Base-by-base conservation (phyloP, 92 coral and sea anemone genomes). In the Ricordea florida region DNA sequence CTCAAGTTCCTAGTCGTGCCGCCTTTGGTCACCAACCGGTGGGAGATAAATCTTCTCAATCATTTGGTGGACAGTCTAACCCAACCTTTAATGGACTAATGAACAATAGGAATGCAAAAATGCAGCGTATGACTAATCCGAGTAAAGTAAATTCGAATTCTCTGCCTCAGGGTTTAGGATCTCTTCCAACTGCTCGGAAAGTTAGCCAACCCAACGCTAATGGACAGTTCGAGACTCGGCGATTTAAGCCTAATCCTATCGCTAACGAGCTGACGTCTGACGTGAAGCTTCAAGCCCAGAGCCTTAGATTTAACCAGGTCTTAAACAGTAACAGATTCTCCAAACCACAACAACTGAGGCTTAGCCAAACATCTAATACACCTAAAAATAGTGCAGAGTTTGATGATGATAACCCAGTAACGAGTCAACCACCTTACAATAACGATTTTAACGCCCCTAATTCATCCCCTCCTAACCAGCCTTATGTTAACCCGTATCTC, bases 401-500 rank as follows among this genome's bases (percentile, higher is more conserved):
- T 53, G 77, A 55, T 57, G 65, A 53, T 15, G 38, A 65, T 53
- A 26, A 37, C 14, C 65, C 77, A 10, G 0, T 18, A 15, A 53
- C 77, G 7, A 40, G 65, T 31, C 77, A 70, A 42, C 63, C 77
- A 26, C 77, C 65, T 5, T 70, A 53, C 8, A 70, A 55, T 20
- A 70, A 27, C 41, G 77, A 70, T 15, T 67, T 67, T 67, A 67
- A 67, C 36, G 5, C 24, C 29, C 74, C 74, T 66, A 41, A 43
- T 22, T 2, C 35, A 30, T 24, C 74, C 14, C 10, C 34, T 48
- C 36, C 72, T 65, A 68, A 68, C 62, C 75, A 34, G 43, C 75
- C 33, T 36, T 53, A 36, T 70, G 52, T 70, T 70, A 70, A 70
- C 77, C 77, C 52, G 22, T 73, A 57, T 60, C 70, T 73, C 59